A percentile compares a stretch with the other conserved stretches of the same genome.
Evolutionary conservation across 2,797 vertebrate species (phyloP).

Genomic region (Chrysocyon brachyurus): DNA sequence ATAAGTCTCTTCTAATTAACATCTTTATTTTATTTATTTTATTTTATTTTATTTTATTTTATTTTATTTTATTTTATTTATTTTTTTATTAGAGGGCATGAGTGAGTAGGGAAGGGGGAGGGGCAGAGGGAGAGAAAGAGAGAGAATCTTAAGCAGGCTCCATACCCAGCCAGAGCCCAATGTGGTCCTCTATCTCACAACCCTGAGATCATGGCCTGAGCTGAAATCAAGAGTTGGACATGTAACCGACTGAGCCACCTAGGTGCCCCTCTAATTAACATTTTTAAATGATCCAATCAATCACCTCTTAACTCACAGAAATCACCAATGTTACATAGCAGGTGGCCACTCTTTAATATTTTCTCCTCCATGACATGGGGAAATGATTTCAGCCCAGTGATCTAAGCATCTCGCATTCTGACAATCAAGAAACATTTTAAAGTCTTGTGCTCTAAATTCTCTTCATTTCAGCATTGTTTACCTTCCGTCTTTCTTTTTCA

Average conservation of each 20-base stretch:
- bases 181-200: not conserved
- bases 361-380: not conserved
- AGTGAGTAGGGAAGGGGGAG: too few species aligned
- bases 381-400: not conserved
- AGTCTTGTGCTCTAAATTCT: not conserved
- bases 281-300: not conserved
- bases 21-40: conserved; percentile 4
- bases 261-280: not conserved
- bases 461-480: not conserved
- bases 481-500: conserved; percentile 18
- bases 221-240: not conserved
- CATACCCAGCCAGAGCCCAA: not conserved
- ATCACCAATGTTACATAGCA: not conserved
- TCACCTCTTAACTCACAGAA: conserved; percentile 1
- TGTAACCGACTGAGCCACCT: not conserved
- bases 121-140: too few species aligned
- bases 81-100: too few species aligned
- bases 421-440: not conserved
- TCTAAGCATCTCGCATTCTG: not conserved
- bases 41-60: conserved; percentile 48
- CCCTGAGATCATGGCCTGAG: not conserved
- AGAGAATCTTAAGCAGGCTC: too few species aligned
- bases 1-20: not conserved
- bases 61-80: not conserved
- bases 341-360: not conserved